A percentile compares a stretch with the other conserved stretches of the same genome.
These are phyloP conservation scores for Ivindomyrus marchei DNA, from an alignment of 2,113 vertebrate genomes.

Conservation along the genomic window DNA sequence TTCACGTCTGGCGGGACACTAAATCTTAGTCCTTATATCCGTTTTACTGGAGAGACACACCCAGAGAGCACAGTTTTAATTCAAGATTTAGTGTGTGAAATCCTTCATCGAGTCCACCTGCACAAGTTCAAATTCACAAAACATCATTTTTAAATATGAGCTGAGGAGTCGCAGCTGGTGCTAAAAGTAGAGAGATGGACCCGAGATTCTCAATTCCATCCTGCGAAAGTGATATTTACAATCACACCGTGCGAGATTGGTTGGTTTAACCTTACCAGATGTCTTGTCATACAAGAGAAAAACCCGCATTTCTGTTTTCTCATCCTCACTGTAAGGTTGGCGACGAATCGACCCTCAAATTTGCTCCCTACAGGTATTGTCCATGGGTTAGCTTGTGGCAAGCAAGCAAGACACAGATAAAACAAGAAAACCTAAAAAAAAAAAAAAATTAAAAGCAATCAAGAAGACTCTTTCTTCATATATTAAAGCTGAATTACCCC, in stretches of 20 bases:
- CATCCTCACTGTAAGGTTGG: constrained; percentile 48
- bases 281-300: constrained; percentile 55
- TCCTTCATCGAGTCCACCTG: constrained; percentile 61
- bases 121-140: constrained; percentile 63
- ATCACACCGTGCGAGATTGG: constrained; percentile 68
- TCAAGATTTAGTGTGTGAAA: constrained; percentile 67
- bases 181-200: constrained; percentile 60
- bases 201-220: constrained; percentile 63
- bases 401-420: constrained; percentile 53
- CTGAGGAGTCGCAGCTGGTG: constrained; percentile 60
- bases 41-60: constrained; percentile 24
- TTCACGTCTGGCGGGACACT: constrained; percentile 1
- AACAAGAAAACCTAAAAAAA: constrained; percentile 33
- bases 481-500: constrained; percentile 53
- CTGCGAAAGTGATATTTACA: constrained; percentile 74
- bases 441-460: constrained; percentile 38
- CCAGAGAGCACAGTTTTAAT: constrained; percentile 69
- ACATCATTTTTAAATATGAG: constrained; percentile 46
- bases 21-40: constrained; percentile 16
- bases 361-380: constrained; percentile 62
- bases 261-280: constrained; percentile 49
- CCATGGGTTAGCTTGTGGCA: constrained; percentile 67
- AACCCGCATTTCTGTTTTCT: constrained; percentile 51
- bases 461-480: constrained; percentile 51
- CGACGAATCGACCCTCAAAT: constrained; percentile 67